These are phyloP conservation scores for Falco peregrinus DNA, from an alignment of 2,797 vertebrate genomes.

Conservation along the genomic window DNA sequence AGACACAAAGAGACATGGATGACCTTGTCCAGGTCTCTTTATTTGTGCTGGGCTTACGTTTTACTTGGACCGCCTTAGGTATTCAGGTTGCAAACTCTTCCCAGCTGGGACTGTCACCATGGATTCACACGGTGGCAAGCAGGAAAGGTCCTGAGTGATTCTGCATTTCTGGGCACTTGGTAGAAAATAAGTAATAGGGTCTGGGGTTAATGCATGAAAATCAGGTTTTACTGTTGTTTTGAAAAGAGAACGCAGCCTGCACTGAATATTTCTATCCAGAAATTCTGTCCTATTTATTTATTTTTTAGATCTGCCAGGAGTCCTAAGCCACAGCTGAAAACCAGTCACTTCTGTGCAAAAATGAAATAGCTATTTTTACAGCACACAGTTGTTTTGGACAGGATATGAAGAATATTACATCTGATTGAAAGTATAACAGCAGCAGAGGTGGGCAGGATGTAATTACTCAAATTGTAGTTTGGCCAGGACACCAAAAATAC, in stretches of 20 bases:
- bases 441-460: constrained; percentile 44
- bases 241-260: not conserved
- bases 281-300: not conserved
- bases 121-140: not conserved
- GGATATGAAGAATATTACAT: constrained; percentile 34
- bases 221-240: not conserved
- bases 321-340: constrained; percentile 11
- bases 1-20: not conserved
- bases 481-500: constrained; percentile 32
- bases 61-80: not conserved
- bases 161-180: not conserved
- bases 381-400: constrained; percentile 16
- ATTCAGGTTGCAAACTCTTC: constrained; percentile 31
- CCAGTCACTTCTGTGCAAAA: not conserved
- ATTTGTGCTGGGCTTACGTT: not conserved
- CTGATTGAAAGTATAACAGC: constrained; percentile 39
- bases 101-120: constrained; percentile 36
- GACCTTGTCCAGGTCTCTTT: constrained; percentile 21
- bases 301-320: constrained; percentile 6
- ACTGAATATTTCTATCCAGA: not conserved
- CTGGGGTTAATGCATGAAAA: not conserved
- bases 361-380: constrained; percentile 46
- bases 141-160: not conserved
- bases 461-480: constrained; percentile 45
- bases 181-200: constrained; percentile 5